Evolutionary conservation across 1,140 invertebrate species (phyloP), one percentile per base, ranked within the genome.

Genomic region (Battus philenor): DNA sequence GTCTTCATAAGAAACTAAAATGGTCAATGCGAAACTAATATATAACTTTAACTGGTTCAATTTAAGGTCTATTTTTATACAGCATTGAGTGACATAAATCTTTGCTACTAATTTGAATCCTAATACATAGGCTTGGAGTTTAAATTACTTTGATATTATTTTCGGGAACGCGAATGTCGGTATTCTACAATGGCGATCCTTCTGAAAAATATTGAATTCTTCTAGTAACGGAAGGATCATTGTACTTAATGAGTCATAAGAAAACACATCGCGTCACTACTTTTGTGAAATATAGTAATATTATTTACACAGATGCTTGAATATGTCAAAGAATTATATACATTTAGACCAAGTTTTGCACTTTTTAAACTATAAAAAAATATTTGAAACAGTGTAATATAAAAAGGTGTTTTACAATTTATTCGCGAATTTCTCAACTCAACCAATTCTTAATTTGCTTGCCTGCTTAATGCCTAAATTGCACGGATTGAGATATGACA

Each of bases 181-280:
- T 53, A 32, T 45, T 46, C 44, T 36, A 56, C 54, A 63, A 58
- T 54, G 53, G 47, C 32, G 39, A 58, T 32, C 36, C 15, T 22
- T 47, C 5, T 20, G 46, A 54, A 59, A 61, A 54, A 56, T 50
- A 30, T 27, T 39, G 45, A 43, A 49, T 27, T 22, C 13, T 12
- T 22, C 8, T 24, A 44, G 24, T 31, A 26, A 39, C 20, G 46
- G 43, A 52, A 49, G 38, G 38, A 31, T 1, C 32, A 20, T 38
- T 33, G 15, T 31, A 27, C 15, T 45, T 41, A 33, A 20, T 13
- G 34, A 41, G 16, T 24, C 33, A 39, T 32, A 9, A 34, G 17
- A 8, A 17, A 17, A 34, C 32, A 34, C 32, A 34, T 16, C 32
- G 6, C n/a, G 17, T 6, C n/a, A n/a, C n/a, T n/a, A n/a, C n/a